A percentile compares a stretch with the other conserved stretches of the same genome.
phyloP scores from a whole-genome alignment of 2,797 vertebrate genomes.

The Epinephelus awoara region DNA sequence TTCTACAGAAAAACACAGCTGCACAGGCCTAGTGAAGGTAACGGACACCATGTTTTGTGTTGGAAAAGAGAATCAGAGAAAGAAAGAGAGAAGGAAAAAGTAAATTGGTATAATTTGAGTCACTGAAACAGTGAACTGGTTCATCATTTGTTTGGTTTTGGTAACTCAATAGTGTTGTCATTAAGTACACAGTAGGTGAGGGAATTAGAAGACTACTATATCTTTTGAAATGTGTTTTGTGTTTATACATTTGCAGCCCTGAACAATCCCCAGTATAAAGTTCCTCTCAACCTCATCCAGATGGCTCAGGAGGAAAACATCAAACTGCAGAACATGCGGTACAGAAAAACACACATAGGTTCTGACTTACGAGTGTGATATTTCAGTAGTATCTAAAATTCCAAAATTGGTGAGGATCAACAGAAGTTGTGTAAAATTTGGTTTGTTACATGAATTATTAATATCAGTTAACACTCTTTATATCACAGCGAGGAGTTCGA shows the following conservation, averaged over 20 bases:
- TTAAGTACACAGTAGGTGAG: neutral
- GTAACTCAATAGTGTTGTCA: neutral
- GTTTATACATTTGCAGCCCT: conserved; percentile 82
- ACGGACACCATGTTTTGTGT: conserved; percentile 33
- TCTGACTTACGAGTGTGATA: neutral
- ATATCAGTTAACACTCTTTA: conserved; percentile 1
- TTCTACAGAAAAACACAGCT: conserved; percentile 94
- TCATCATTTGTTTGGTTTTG: neutral
- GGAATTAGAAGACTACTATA: neutral
- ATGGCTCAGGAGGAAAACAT: conserved; percentile 90
- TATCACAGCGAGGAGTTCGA: conserved; percentile 89
- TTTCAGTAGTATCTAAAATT: neutral
- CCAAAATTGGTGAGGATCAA: neutral
- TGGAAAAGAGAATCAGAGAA: conserved; percentile 1
- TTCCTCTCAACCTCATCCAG: conserved; percentile 89
- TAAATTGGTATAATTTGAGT: conserved; percentile 2
- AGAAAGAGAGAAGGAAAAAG: too few relatives aligned
- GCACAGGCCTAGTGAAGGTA: conserved; percentile 91
- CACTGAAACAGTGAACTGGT: neutral
- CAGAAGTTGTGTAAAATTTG: neutral
- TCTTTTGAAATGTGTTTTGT: conserved; percentile 1
- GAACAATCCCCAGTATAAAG: conserved; percentile 89
- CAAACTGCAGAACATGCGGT: conserved; percentile 90
- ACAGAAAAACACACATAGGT: conserved; percentile 35
- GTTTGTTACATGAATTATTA: neutral